Evolutionary conservation across 2,888 invertebrate genomes (phyloP).

Genomic region (Archaeoteleia sp.): DNA sequence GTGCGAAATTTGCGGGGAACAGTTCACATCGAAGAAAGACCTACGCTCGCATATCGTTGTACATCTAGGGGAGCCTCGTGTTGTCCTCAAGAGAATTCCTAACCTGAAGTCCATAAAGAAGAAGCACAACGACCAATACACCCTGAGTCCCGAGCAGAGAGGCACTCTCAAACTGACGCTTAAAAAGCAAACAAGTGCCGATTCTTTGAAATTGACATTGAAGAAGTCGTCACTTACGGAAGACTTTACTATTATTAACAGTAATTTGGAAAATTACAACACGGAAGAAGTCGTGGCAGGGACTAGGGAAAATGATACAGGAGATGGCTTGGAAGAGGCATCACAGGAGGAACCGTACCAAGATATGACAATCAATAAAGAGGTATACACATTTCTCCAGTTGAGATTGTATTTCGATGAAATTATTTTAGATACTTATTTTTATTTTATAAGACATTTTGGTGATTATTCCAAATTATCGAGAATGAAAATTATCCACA

Average conservation of each 20-base stretch:
- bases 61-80: conserved; percentile 67
- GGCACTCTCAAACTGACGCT: conserved; percentile 69
- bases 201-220: conserved; percentile 66
- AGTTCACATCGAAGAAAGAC: conserved; percentile 66
- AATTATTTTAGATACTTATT: too few species aligned
- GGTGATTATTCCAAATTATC: too few species aligned
- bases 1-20: conserved; percentile 69
- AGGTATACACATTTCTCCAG: too few species aligned
- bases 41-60: conserved; percentile 65
- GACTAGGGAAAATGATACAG: conserved; percentile 65
- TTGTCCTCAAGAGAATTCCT: conserved; percentile 67
- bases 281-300: conserved; percentile 65
- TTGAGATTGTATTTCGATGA: too few species aligned
- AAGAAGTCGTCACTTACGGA: conserved; percentile 68
- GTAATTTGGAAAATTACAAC: conserved; percentile 55
- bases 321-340: conserved; percentile 62
- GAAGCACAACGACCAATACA: conserved; percentile 61
- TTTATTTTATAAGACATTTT: too few species aligned
- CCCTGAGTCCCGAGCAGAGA: conserved; percentile 65
- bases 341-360: conserved; percentile 64
- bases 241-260: conserved; percentile 68
- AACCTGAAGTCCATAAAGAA: conserved; percentile 60
- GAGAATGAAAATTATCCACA: too few species aligned
- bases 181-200: conserved; percentile 64
- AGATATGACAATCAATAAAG: conserved; percentile 71